A percentile compares a stretch with the other conserved stretches of the same genome.
These are phyloP conservation scores for Oithona nana DNA, from an alignment of 2,888 invertebrate genomes.

Conservation along the genomic window DNA sequence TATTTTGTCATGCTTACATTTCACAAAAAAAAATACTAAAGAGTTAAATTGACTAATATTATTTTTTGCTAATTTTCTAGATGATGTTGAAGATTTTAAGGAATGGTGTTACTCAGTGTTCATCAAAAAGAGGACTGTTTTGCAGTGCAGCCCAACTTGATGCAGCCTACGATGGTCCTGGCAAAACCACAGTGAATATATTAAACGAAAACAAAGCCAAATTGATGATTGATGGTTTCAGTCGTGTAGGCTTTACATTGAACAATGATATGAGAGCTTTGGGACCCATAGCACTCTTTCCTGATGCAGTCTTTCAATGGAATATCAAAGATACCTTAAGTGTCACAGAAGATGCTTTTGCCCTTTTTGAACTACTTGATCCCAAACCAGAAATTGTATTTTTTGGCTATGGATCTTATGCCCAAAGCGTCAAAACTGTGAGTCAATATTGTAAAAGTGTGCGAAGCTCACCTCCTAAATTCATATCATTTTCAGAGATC, in stretches of 20 bases:
- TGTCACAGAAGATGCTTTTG: conserved; percentile 51
- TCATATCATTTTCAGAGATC: too few relatives aligned
- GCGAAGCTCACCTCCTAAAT: too few relatives aligned
- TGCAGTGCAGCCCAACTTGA: too few relatives aligned
- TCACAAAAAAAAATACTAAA: background rate
- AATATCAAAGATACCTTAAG: conserved; percentile 43
- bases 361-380: conserved; percentile 54
- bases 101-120: too few relatives aligned
- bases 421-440: too few relatives aligned
- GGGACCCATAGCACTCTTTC: conserved; percentile 8
- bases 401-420: conserved; percentile 5
- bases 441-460: too few relatives aligned
- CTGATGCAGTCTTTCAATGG: conserved; percentile 50
- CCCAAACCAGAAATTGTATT: conserved; percentile 37
- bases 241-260: background rate
- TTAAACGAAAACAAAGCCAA: background rate
- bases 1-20: too few relatives aligned
- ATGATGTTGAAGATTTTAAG: background rate
- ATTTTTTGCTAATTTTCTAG: background rate
- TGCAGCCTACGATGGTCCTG: conserved; percentile 16
- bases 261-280: conserved; percentile 10
- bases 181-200: conserved; percentile 15
- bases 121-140: too few relatives aligned
- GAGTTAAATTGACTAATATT: background rate
- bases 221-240: conserved; percentile 4